Evolutionary conservation across 2,797 vertebrate species (phyloP).

Genomic region (Sebastes umbrosus): DNA sequence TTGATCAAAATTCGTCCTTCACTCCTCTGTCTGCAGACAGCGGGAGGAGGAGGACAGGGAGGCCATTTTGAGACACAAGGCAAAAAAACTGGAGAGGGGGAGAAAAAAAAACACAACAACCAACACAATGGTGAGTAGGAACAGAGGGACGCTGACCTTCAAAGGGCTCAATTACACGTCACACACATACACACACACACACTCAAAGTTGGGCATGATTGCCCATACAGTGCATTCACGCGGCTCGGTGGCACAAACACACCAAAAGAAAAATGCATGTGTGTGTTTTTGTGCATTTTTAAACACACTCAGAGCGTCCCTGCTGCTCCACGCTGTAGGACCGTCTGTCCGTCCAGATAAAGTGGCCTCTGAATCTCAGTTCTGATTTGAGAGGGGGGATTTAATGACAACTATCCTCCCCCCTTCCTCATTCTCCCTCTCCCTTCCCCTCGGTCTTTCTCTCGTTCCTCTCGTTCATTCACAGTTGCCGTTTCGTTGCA

Average conservation of each 20-base stretch:
- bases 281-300: constrained; percentile 26
- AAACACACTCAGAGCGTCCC: constrained; percentile 41
- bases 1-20: constrained; percentile 61
- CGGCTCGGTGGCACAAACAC: constrained; percentile 13
- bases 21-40: constrained; percentile 44
- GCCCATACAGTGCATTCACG: constrained; percentile 36
- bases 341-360: constrained; percentile 77
- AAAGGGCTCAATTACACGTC: constrained; percentile 72
- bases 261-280: constrained; percentile 2
- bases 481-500: constrained; percentile 19
- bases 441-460: not conserved
- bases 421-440: not conserved
- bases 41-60: constrained; percentile 44
- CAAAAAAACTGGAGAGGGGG: constrained; percentile 34
- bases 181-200: constrained; percentile 31
- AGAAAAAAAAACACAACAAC: constrained; percentile 35
- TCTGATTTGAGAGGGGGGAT: constrained; percentile 61
- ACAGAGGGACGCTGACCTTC: constrained; percentile 75
- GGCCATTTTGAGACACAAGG: constrained; percentile 70
- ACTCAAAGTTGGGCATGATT: constrained; percentile 56
- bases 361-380: constrained; percentile 74
- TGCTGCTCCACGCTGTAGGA: constrained; percentile 63
- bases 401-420: constrained; percentile 56
- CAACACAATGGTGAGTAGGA: constrained; percentile 60
- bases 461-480: constrained; percentile 31